A percentile compares a stretch with the other conserved stretches of the same genome.
Evolutionary conservation across 1,140 invertebrate species (phyloP).

Genomic region (Brachionus rubens): DNA sequence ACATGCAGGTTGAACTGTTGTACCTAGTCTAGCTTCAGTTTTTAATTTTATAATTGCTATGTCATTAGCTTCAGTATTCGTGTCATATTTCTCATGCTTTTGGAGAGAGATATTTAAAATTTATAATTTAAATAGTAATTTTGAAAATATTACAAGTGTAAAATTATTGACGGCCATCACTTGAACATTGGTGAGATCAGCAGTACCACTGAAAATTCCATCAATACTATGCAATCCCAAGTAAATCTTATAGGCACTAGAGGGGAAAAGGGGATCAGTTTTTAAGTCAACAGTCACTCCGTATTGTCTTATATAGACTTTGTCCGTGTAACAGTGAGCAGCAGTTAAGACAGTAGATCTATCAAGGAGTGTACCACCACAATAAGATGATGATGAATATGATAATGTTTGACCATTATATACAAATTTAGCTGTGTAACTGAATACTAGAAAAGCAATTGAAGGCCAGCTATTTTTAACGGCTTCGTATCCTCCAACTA

Average conservation of each 20-base stretch:
- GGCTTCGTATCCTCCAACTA: constrained; percentile 35
- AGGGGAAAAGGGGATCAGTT: background rate
- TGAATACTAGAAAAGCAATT: background rate
- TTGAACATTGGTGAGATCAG: background rate
- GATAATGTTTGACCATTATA: no score
- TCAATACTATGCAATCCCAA: constrained; percentile 26
- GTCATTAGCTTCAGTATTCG: background rate
- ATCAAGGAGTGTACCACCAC: constrained; percentile 73
- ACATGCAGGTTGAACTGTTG: background rate
- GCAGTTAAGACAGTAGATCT: constrained; percentile 71
- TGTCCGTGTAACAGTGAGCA: constrained; percentile 66
- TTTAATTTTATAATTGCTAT: constrained; percentile 35
- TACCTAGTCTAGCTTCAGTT: background rate
- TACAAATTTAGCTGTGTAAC: no score
- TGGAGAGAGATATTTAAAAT: no score
- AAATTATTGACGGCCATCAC: background rate
- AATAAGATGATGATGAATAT: constrained; percentile 52
- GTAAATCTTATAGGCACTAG: constrained; percentile 10
- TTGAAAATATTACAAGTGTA: background rate
- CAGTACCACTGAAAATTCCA: background rate
- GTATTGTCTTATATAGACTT: background rate
- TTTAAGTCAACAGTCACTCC: background rate
- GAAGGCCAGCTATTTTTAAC: constrained; percentile 30
- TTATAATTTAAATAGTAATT: no score
- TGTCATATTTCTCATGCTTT: constrained; percentile 25